Evolutionary conservation across 2,113 vertebrate genomes (phyloP).

Genomic region (Tychaedon coryphoeus): DNA sequence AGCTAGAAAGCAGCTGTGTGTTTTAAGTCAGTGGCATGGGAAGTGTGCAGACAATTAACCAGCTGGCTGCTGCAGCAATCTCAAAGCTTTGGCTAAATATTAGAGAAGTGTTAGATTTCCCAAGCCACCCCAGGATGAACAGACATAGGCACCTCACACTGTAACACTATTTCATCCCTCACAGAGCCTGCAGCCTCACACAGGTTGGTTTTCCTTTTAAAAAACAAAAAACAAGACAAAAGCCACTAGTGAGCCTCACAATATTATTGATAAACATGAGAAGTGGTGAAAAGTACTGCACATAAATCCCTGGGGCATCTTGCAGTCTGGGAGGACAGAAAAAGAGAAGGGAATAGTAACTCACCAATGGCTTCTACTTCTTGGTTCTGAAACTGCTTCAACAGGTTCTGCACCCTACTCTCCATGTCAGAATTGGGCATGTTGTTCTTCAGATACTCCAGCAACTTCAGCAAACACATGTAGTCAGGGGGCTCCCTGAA

Average conservation of each 20-base stretch:
- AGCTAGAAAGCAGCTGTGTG: background rate
- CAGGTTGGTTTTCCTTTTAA: background rate
- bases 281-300: background rate
- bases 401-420: conserved; percentile 81
- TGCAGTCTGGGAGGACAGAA: background rate
- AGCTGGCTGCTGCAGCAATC: background rate
- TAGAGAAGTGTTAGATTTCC: background rate
- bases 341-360: background rate
- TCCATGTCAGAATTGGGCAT: conserved; percentile 87
- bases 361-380: conserved; percentile 80
- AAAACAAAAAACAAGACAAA: background rate
- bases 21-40: background rate
- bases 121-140: background rate
- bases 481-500: conserved; percentile 89
- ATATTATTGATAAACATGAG: background rate
- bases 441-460: conserved; percentile 80
- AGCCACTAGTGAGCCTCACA: background rate
- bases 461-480: conserved; percentile 80
- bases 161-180: background rate
- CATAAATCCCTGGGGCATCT: background rate
- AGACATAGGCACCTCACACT: background rate
- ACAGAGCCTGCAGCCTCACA: background rate
- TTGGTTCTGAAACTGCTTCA: conserved; percentile 86
- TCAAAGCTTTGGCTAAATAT: background rate
- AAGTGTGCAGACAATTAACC: background rate